Evolutionary conservation across 2,797 vertebrate species (phyloP).

Genomic region (Cyprinella venusta): DNA sequence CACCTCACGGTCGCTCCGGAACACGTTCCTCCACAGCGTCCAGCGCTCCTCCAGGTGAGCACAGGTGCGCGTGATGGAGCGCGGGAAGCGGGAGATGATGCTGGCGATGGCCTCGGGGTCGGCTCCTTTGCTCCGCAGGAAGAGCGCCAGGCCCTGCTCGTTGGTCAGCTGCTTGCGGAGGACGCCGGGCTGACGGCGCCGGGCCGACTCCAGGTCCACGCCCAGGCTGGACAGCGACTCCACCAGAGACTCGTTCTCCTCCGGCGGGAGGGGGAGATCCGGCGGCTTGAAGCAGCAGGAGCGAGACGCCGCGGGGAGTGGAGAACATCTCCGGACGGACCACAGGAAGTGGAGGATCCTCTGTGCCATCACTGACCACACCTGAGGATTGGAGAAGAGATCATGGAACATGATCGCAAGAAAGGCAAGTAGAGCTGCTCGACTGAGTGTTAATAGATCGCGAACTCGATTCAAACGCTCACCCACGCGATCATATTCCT

Average conservation of each 20-base stretch:
- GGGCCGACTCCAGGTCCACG: constrained; percentile 77
- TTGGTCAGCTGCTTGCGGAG: constrained; percentile 74
- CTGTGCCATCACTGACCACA: constrained; percentile 26
- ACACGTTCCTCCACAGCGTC: constrained; percentile 82
- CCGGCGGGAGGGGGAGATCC: neutral
- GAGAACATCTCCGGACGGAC: neutral
- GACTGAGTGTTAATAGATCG: neutral
- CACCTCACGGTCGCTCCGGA: constrained; percentile 76
- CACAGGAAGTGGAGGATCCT: constrained; percentile 18
- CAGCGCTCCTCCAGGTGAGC: constrained; percentile 79
- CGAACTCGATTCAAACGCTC: accelerated
- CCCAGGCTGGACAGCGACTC: constrained; percentile 75
- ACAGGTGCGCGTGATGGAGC: constrained; percentile 77
- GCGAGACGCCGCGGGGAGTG: neutral
- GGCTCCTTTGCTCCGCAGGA: constrained; percentile 79
- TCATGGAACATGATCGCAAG: no score
- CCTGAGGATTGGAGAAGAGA: neutral
- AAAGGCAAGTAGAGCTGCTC: no score
- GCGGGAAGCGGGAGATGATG: constrained; percentile 82
- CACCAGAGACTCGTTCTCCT: constrained; percentile 78
- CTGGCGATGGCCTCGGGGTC: constrained; percentile 70
- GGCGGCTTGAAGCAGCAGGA: neutral
- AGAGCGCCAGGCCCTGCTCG: constrained; percentile 75
- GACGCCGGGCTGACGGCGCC: constrained; percentile 74
- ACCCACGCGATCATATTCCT: neutral